Evolutionary conservation across 2,888 invertebrate species (phyloP), one percentile per base, ranked within the genome.

Genomic region (Amphipyra berbera): DNA sequence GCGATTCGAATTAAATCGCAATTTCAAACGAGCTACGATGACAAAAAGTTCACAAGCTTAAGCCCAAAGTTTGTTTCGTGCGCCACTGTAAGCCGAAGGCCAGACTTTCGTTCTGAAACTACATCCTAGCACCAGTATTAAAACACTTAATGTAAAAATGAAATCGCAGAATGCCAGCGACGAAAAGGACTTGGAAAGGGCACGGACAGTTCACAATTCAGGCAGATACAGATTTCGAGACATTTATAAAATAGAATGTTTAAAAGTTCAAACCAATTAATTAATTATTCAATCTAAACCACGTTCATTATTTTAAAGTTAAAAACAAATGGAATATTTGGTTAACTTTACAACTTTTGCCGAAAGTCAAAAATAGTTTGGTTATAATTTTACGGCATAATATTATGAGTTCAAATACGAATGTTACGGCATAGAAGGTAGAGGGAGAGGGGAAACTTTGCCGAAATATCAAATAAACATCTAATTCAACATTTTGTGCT

Each of bases 1-100:
- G 73, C 68, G 61, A 76, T 78, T 76, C 71, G 77, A 85, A 85
- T 86, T 85, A 85, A 87, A 85, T 83, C 71, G 81, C 81, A 82
- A 85, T 87, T 87, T 82, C 71, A 78, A 82, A 79, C 81, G 68
- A 75, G 77, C 75, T 61, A 79, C 78, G 64, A 77, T 82, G 82
- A 84, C 88, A 88, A 89, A 88, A 90, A 90, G 85, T 88, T 87
- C 75, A 76, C 77, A 78, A 85, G 86, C 82, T 80, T 82, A 82
- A 80, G 79, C 68, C 67, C 72, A 77, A 86, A 90, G 86, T 89
- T 87, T 78, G 84, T 86, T 83, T 79, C 73, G 80, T 72, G 66
- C 74, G 78, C 72, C 75, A 73, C 78, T 81, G 81, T 81, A 78
- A 79, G 72, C 80, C 56, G 78, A 78, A 77, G 78, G 78, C 76